Percentiles rank a stretch among this genome's conserved stretches.
Conservation (phyloP, 1,140 invertebrate species). For the Drosophila athabasca region DNA sequence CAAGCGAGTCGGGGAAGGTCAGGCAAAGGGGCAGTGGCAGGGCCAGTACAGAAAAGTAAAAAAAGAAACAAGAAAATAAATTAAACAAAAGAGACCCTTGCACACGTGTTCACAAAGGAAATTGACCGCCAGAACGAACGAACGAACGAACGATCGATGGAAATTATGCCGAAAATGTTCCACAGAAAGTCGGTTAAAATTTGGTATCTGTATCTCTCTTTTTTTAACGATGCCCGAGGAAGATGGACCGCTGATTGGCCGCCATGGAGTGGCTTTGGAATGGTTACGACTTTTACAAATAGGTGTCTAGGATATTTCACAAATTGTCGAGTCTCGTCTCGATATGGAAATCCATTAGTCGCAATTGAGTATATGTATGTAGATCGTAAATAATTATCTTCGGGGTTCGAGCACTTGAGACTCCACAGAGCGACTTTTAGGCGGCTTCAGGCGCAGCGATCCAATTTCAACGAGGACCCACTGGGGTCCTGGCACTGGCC, state of each 20-base stretch:
- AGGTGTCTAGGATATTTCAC: slow-evolving; percentile 39
- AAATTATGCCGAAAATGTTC: slow-evolving; percentile 45
- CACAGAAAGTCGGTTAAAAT: slow-evolving; percentile 61
- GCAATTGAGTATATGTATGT: slow-evolving; percentile 29
- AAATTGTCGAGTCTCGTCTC: slow-evolving; percentile 42
- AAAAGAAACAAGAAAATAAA: slow-evolving; percentile 44
- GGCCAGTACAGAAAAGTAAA: slow-evolving; percentile 40
- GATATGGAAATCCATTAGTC: slow-evolving; percentile 50
- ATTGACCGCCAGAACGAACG: slow-evolving; percentile 60
- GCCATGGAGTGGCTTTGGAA: slow-evolving; percentile 28
- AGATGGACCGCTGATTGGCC: slow-evolving; percentile 18
- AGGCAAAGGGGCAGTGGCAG: slow-evolving; percentile 29
- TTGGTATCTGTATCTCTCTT: slow-evolving; percentile 4
- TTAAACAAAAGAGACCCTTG: slow-evolving; percentile 50
- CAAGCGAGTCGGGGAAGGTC: slow-evolving; percentile 35
- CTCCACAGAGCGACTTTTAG: slow-evolving; percentile 33
- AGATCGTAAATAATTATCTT: slow-evolving; percentile 40
- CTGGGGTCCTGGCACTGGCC: slow-evolving; percentile 17
- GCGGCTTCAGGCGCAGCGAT: slow-evolving; percentile 30
- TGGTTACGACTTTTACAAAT: slow-evolving; percentile 48
- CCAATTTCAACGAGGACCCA: slow-evolving; percentile 44
- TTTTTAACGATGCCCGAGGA: slow-evolving; percentile 32
- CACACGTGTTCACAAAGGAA: slow-evolving; percentile 80
- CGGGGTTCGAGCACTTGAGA: slow-evolving; percentile 43
- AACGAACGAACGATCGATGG: slow-evolving; percentile 14